Evolutionary conservation across 2,888 invertebrate genomes (phyloP).

Genomic region (Conistra vaccinii): DNA sequence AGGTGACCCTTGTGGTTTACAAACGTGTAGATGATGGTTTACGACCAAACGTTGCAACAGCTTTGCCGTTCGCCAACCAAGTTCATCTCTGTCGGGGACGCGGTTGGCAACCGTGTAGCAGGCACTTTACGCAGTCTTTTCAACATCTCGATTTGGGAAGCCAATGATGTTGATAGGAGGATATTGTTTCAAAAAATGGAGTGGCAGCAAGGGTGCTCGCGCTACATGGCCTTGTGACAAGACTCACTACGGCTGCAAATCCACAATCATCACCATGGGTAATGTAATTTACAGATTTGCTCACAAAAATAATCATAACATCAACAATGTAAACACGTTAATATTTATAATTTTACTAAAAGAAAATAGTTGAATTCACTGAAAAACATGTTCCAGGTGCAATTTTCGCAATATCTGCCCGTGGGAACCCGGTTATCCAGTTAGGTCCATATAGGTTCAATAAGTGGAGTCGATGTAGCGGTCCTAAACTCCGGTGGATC

Average conservation of each 20-base stretch:
- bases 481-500: constrained; percentile 66
- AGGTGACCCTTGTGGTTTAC: too few relatives aligned
- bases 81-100: too few relatives aligned
- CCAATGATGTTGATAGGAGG: constrained; percentile 67
- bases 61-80: too few relatives aligned
- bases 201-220: constrained; percentile 51
- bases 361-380: neutral
- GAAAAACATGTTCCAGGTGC: constrained; percentile 58
- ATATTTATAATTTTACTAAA: neutral
- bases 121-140: too few relatives aligned
- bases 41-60: too few relatives aligned
- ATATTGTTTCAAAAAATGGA: constrained; percentile 67
- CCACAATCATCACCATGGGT: constrained; percentile 64
- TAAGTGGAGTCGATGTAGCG: constrained; percentile 63
- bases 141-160: constrained; percentile 72
- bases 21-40: too few relatives aligned
- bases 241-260: constrained; percentile 63
- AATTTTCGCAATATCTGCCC: constrained; percentile 66
- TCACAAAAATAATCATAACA: constrained; percentile 60
- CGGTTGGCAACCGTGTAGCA: too few relatives aligned
- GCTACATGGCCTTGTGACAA: constrained; percentile 69
- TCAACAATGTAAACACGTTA: constrained; percentile 8
- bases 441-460: constrained; percentile 72
- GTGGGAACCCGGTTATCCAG: constrained; percentile 71
- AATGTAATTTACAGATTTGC: constrained; percentile 52